Percentiles rank a stretch among this genome's conserved stretches.
Evolutionary conservation across 2,113 vertebrate species (phyloP).

Genomic region (Symphodus melops): DNA sequence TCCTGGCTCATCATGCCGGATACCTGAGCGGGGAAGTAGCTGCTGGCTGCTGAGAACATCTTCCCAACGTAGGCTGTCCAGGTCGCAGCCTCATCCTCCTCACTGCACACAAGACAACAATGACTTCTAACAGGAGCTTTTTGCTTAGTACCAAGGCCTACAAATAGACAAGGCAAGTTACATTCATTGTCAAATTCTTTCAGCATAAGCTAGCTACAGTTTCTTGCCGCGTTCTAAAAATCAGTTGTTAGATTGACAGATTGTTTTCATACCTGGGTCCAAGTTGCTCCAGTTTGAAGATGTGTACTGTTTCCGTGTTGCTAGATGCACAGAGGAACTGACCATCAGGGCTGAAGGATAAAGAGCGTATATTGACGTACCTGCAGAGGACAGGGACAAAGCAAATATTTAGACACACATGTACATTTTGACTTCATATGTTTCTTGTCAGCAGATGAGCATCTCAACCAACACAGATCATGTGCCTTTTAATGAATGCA

Average conservation of each 20-base stretch:
- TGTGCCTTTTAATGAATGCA: not conserved
- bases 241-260: too few relatives aligned
- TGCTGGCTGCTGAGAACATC: conserved; percentile 95
- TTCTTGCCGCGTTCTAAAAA: not conserved
- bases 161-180: not conserved
- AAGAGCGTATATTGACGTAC: conserved; percentile 94
- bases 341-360: conserved; percentile 94
- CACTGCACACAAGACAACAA: conserved; percentile 63
- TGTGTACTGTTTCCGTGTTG: conserved; percentile 96
- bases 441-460: not conserved
- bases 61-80: conserved; percentile 95
- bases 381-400: conserved; percentile 73
- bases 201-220: not conserved
- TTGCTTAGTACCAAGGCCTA: not conserved
- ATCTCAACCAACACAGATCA: not conserved
- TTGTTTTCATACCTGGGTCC: conserved; percentile 80
- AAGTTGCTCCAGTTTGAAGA: conserved; percentile 93
- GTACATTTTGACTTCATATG: not conserved
- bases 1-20: conserved; percentile 98
- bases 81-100: conserved; percentile 87
- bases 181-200: not conserved
- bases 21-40: conserved; percentile 95
- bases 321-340: conserved; percentile 97
- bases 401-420: conserved; percentile 32
- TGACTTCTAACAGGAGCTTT: not conserved